phyloP scores from a whole-genome alignment of 1,140 invertebrate genomes.

The Hylaeus anthracinus region DNA sequence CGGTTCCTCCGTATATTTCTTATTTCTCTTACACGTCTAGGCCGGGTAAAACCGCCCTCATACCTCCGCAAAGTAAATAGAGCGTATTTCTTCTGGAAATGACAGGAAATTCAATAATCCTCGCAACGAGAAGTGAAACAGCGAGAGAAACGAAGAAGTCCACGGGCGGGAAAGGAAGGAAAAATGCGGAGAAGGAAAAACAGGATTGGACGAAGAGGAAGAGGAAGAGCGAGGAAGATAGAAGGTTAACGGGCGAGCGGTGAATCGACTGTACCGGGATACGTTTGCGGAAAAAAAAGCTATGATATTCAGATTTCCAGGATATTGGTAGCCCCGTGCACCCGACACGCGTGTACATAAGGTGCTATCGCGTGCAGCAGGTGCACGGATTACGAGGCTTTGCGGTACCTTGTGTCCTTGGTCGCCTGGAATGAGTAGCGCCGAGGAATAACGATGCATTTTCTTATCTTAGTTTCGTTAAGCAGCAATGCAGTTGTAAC shows the following conservation, averaged over 20 bases:
- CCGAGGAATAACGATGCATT: too few species aligned
- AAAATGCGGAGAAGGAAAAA: slow-evolving; percentile 9
- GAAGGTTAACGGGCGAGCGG: slow-evolving; percentile 11
- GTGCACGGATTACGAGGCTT: background rate
- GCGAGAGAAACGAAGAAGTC: slow-evolving; percentile 40
- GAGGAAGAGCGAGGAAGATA: too few species aligned
- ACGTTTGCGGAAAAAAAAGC: slow-evolving; percentile 8
- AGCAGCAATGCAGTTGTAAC: too few species aligned
- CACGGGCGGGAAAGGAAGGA: slow-evolving; percentile 17
- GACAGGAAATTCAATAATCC: slow-evolving; percentile 80
- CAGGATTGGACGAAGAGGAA: background rate
- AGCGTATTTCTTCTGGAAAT: slow-evolving; percentile 80
- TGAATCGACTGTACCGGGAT: slow-evolving; percentile 8
- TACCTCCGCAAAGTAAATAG: slow-evolving; percentile 73
- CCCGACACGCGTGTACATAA: background rate
- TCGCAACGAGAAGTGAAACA: slow-evolving; percentile 67
- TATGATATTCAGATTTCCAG: slow-evolving; percentile 5
- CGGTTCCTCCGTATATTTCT: slow-evolving; percentile 53
- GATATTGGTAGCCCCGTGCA: slow-evolving; percentile 5
- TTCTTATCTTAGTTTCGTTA: too few species aligned
- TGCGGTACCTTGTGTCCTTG: background rate
- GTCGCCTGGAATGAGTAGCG: too few species aligned
- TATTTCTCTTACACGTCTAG: slow-evolving; percentile 59
- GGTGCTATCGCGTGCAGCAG: background rate
- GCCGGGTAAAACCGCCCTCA: slow-evolving; percentile 38